Conservation (phyloP, 1,140 invertebrate species). For the Drosophila lini region DNA sequence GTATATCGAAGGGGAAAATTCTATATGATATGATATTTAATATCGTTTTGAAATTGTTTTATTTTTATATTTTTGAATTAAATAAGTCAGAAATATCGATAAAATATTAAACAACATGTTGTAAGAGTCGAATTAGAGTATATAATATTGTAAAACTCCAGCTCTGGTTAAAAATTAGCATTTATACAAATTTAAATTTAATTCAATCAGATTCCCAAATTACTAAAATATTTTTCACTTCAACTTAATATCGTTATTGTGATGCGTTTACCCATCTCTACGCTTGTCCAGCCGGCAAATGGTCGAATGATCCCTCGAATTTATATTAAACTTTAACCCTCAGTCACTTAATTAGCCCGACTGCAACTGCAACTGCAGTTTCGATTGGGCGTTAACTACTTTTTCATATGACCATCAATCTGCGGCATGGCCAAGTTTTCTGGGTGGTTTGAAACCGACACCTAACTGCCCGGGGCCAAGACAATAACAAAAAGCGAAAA, state of each 20-base stretch:
- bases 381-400: constrained; percentile 72
- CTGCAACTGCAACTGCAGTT: constrained; percentile 30
- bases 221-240: too few relatives aligned
- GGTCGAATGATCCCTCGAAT: constrained; percentile 74
- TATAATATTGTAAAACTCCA: too few relatives aligned
- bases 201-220: too few relatives aligned
- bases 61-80: too few relatives aligned
- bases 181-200: too few relatives aligned
- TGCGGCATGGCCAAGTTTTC: constrained; percentile 53
- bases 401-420: constrained; percentile 80
- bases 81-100: background rate
- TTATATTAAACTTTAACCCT: constrained; percentile 78
- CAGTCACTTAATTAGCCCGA: constrained; percentile 70
- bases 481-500: constrained; percentile 28
- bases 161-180: too few relatives aligned
- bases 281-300: constrained; percentile 38
- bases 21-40: background rate
- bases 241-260: background rate
- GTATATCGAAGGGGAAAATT: background rate
- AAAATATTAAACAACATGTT: background rate
- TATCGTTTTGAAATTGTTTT: background rate
- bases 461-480: constrained; percentile 28
- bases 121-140: background rate
- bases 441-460: constrained; percentile 30
- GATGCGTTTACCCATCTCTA: background rate